These are phyloP conservation scores for Drosophila crucigera DNA, from an alignment of 2,888 invertebrate species.

Conservation along the genomic window DNA sequence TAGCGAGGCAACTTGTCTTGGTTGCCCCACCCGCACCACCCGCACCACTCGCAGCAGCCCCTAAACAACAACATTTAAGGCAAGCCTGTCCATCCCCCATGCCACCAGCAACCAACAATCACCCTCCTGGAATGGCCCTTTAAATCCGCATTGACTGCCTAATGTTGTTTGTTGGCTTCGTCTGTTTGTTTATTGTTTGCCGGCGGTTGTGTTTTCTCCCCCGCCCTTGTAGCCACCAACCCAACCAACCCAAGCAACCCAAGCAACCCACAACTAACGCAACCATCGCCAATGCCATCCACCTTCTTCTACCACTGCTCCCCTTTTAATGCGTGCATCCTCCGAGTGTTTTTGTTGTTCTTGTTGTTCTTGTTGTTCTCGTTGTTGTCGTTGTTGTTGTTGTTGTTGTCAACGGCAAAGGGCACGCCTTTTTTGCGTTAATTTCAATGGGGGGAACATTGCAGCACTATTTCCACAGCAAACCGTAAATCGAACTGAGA, in stretches of 20 bases:
- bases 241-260: conserved; percentile 2
- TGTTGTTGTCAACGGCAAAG: conserved; percentile 68
- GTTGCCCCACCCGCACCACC: conserved; percentile 10
- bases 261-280: conserved; percentile 1
- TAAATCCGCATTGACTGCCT: conserved; percentile 19
- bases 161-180: conserved; percentile 26
- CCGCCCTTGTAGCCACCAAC: background rate
- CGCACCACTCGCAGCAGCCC: conserved; percentile 15
- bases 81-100: conserved; percentile 2
- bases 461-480: conserved; percentile 34
- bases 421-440: conserved; percentile 83
- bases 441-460: conserved; percentile 62
- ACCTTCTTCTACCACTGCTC: conserved; percentile 23
- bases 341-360: conserved; percentile 27
- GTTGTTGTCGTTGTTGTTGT: conserved; percentile 49
- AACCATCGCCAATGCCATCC: conserved; percentile 18
- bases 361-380: conserved; percentile 42
- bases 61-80: conserved; percentile 24
- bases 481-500: conserved; percentile 29
- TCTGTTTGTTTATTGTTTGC: conserved; percentile 74
- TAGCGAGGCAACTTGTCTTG: conserved; percentile 42
- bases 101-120: background rate
- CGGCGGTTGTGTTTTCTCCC: conserved; percentile 48
- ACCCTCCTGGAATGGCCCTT: conserved; percentile 13
- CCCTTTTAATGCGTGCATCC: conserved; percentile 48